phyloP scores from a whole-genome alignment of 92 coral and sea anemone genomes.

The Meandrina meandrites region DNA sequence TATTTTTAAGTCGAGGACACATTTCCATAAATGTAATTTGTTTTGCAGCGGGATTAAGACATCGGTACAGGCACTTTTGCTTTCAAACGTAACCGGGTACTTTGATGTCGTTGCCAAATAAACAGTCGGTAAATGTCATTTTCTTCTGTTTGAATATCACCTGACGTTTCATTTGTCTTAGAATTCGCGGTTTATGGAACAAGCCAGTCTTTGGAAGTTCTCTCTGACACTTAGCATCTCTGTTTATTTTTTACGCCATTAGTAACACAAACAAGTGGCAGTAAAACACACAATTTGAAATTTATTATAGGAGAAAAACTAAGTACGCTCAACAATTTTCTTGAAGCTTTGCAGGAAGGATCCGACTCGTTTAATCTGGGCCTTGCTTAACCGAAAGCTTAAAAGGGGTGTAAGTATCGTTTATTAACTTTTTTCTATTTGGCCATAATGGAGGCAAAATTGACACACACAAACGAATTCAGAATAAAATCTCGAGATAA shows the following conservation, averaged over 20 bases:
- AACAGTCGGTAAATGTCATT: not conserved
- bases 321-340: not conserved
- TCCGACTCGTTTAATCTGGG: not conserved
- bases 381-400: not conserved
- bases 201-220: not conserved
- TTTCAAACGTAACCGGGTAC: not conserved
- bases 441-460: not conserved
- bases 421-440: not conserved
- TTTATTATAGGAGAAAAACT: not conserved
- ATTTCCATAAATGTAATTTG: not conserved
- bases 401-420: not conserved
- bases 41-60: not conserved
- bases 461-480: not conserved
- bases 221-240: not conserved
- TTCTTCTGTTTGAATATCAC: not conserved
- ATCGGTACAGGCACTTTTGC: not conserved
- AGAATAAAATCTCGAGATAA: not conserved
- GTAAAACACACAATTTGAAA: not conserved
- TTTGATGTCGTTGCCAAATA: not conserved
- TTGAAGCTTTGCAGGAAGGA: not conserved
- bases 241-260: not conserved
- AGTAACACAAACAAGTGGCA: not conserved
- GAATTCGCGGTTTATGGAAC: not conserved
- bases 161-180: constrained; percentile 2
- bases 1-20: not conserved